phyloP scores from a whole-genome alignment of 2,113 vertebrate genomes.

The Puffinus mauretanicus region DNA sequence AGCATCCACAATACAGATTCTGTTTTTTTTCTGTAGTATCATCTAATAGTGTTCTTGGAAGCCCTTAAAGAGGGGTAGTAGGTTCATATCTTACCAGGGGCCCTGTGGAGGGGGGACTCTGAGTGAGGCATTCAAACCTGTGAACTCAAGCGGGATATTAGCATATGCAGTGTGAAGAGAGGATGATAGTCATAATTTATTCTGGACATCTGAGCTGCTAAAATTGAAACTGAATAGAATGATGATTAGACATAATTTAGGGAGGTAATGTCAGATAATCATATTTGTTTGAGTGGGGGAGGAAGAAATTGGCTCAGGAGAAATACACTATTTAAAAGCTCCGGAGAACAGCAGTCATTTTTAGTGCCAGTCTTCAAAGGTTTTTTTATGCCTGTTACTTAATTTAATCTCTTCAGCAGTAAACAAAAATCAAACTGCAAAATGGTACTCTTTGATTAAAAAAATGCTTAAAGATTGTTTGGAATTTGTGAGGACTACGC shows the following conservation, averaged over 20 bases:
- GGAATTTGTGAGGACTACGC: neutral
- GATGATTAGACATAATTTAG: slow-evolving; percentile 48
- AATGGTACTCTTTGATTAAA: neutral
- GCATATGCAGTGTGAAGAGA: slow-evolving; percentile 2
- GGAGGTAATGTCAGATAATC: slow-evolving; percentile 53
- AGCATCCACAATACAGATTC: neutral
- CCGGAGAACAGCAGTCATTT: neutral
- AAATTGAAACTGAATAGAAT: slow-evolving; percentile 51
- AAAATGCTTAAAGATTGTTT: neutral
- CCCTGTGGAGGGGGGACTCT: neutral
- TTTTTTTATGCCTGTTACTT: slow-evolving; percentile 11
- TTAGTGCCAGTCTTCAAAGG: neutral
- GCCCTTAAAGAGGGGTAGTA: neutral
- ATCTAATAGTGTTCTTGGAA: neutral
- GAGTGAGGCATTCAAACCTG: neutral
- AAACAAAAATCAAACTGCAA: slow-evolving; percentile 1
- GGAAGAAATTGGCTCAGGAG: slow-evolving; percentile 26
- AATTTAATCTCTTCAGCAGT: slow-evolving; percentile 29
- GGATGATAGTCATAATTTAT: slow-evolving; percentile 38
- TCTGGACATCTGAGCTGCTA: slow-evolving; percentile 56
- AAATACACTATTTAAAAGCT: neutral
- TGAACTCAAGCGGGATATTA: neutral
- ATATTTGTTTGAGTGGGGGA: slow-evolving; percentile 27
- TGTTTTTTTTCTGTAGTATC: neutral
- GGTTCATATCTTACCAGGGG: neutral